phyloP scores from a whole-genome alignment of 2,113 vertebrate genomes.

The Girardinichthys multiradiatus region DNA sequence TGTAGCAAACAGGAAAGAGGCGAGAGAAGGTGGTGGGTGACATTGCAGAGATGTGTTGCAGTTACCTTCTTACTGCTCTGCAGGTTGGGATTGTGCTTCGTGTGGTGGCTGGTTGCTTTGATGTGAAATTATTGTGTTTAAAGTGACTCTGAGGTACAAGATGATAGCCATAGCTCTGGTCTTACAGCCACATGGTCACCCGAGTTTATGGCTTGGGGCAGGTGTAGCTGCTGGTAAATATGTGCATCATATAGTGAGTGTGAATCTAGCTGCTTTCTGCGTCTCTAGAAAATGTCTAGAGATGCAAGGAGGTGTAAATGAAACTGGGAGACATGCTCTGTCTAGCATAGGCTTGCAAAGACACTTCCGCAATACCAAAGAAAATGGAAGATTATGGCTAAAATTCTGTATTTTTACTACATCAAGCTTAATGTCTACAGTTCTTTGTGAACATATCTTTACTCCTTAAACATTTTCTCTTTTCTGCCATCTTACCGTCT shows the following conservation, averaged over 20 bases:
- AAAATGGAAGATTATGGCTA: constrained; percentile 7
- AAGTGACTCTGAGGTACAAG: constrained; percentile 50
- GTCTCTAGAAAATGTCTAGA: constrained; percentile 55
- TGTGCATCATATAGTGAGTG: constrained; percentile 29
- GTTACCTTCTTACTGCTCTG: constrained; percentile 62
- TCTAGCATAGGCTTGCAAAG: constrained; percentile 29
- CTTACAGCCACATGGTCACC: constrained; percentile 38
- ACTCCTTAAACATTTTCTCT: no score
- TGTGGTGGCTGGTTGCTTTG: constrained; percentile 76
- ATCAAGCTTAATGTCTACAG: no score
- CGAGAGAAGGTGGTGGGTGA: constrained; percentile 33
- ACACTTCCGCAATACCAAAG: constrained; percentile 29
- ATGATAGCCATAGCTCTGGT: constrained; percentile 43
- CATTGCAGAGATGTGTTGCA: constrained; percentile 12
- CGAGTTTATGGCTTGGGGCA: constrained; percentile 14
- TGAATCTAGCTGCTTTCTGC: constrained; percentile 64
- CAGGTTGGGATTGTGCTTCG: constrained; percentile 74
- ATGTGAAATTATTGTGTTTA: constrained; percentile 78
- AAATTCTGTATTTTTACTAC: not conserved
- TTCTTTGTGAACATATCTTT: no score
- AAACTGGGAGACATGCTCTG: constrained; percentile 59
- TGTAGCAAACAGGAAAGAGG: constrained; percentile 26
- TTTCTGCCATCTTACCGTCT: no score
- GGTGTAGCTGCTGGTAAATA: constrained; percentile 35
- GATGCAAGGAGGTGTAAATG: constrained; percentile 78